Evolutionary conservation across 2,113 vertebrate genomes (phyloP).

Genomic region (Phalacrocorax carbo): DNA sequence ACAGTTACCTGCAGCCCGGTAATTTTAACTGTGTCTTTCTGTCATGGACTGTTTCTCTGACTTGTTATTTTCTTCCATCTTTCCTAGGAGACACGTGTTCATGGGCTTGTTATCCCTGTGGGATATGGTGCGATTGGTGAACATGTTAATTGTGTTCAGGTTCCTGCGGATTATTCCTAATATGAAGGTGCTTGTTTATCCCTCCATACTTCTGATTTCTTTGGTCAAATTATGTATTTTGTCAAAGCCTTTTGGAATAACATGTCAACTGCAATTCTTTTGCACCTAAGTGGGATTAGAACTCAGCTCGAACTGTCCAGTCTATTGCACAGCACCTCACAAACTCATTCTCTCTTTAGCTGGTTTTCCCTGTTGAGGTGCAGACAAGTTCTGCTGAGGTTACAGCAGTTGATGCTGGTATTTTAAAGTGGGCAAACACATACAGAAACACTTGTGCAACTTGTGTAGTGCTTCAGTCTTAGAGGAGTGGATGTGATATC

Average conservation of each 20-base stretch:
- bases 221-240: not conserved
- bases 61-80: not conserved
- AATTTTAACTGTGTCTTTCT: not conserved
- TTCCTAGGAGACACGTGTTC: constrained; percentile 75
- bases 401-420: not conserved
- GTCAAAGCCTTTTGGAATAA: not conserved
- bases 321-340: not conserved
- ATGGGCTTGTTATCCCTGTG: constrained; percentile 80
- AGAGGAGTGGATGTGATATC: not conserved
- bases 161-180: constrained; percentile 91
- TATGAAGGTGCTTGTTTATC: constrained; percentile 79
- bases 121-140: constrained; percentile 89
- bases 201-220: not conserved
- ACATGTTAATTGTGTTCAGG: constrained; percentile 91
- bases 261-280: accelerated
- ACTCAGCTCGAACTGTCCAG: not conserved
- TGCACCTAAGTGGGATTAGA: not conserved
- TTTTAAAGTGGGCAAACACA: not conserved
- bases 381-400: not conserved
- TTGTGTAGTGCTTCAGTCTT: not conserved
- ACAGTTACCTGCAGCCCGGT: not conserved
- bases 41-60: not conserved
- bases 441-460: not conserved
- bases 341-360: not conserved
- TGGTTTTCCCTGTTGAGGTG: not conserved